phyloP scores from a whole-genome alignment of 2,797 vertebrate species.

The Urophycis tenuis region DNA sequence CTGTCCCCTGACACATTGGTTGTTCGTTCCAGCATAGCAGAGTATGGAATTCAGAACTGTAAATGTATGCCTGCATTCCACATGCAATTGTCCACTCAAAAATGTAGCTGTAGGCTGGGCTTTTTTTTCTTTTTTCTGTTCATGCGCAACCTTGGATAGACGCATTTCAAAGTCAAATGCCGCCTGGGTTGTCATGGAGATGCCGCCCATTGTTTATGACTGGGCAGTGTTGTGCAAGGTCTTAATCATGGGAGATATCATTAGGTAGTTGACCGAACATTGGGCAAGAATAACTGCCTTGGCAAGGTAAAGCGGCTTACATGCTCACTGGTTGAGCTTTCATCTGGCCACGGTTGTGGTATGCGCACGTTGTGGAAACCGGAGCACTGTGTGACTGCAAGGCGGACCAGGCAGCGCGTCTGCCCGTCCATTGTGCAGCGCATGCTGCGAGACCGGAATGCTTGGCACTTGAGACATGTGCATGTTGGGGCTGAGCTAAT shows the following conservation, averaged over 20 bases:
- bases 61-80: neutral
- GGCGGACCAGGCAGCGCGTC: constrained; percentile 21
- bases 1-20: neutral
- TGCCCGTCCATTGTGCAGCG: constrained; percentile 36
- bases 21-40: neutral
- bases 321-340: neutral
- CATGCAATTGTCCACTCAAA: neutral
- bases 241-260: neutral
- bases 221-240: neutral
- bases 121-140: neutral
- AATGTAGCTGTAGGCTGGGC: neutral
- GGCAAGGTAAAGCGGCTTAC: neutral
- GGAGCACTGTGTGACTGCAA: constrained; percentile 46
- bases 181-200: neutral
- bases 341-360: neutral
- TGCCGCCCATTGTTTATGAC: neutral
- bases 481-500: constrained; percentile 36
- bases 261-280: neutral
- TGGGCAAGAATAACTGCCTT: neutral
- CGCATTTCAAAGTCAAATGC: neutral
- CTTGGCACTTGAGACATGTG: constrained; percentile 41
- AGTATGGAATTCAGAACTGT: neutral
- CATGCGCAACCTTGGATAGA: neutral
- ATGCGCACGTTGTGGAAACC: constrained; percentile 27
- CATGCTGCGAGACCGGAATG: constrained; percentile 38